A percentile compares a stretch with the other conserved stretches of the same genome.
These are phyloP conservation scores for Amiota minor DNA, from an alignment of 2,888 invertebrate genomes.

Conservation along the genomic window DNA sequence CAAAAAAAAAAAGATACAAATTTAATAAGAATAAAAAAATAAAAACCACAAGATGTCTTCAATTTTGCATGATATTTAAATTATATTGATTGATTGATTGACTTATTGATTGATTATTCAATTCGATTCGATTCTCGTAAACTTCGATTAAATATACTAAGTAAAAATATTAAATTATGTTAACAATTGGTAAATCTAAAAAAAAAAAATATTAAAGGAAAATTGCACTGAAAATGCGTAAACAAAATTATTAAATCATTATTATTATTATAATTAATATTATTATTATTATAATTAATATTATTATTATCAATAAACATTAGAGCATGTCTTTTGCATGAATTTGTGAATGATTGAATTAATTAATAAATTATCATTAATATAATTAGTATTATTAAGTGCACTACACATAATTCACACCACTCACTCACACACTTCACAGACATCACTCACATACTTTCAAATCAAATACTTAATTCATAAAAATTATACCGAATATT, in stretches of 20 bases:
- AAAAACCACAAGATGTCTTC: constrained; percentile 25
- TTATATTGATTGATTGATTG: not conserved
- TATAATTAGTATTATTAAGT: not conserved
- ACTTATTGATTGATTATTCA: not conserved
- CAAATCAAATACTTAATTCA: too few relatives aligned
- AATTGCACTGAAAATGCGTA: constrained; percentile 19
- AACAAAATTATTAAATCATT: not conserved
- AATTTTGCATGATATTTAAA: constrained; percentile 24
- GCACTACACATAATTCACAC: not conserved
- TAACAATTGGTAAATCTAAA: constrained; percentile 9
- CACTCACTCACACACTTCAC: too few relatives aligned
- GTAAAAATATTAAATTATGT: constrained; percentile 7
- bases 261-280: not conserved
- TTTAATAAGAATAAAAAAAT: not conserved
- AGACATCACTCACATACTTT: too few relatives aligned
- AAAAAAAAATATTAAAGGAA: not conserved
- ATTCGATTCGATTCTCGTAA: constrained; percentile 15
- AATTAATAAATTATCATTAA: not conserved
- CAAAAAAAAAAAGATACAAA: not conserved
- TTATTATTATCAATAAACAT: constrained; percentile 6
- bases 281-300: not conserved
- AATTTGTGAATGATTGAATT: not conserved
- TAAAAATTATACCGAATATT: too few relatives aligned
- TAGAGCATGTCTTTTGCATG: constrained; percentile 9
- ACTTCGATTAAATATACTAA: constrained; percentile 12